Conservation (phyloP, 1,140 invertebrate genomes). For the Homarus americanus region DNA sequence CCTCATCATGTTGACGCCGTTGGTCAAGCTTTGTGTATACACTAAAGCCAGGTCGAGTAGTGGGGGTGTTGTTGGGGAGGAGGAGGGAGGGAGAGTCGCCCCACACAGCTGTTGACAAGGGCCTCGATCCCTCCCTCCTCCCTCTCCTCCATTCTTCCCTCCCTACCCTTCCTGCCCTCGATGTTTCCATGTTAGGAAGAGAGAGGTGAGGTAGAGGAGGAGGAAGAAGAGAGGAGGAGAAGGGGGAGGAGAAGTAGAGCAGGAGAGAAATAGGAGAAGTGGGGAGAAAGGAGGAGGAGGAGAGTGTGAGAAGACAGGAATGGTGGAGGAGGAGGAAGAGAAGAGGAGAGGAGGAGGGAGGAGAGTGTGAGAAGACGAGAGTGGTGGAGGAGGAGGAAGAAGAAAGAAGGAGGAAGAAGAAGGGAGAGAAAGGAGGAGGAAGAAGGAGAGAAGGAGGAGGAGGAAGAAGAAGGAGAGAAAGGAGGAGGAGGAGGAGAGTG, state of each 20-base stretch:
- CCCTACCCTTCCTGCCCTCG: no score
- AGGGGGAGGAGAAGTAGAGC: background rate
- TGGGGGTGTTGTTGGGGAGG: no score
- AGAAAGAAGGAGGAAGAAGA: background rate
- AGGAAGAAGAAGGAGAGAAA: background rate
- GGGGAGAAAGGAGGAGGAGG: background rate
- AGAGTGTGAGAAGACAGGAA: no score
- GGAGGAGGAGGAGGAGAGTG: background rate
- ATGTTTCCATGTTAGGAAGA: no score
- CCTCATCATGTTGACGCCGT: no score
- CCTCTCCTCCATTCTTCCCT: no score
- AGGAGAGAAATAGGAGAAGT: background rate
- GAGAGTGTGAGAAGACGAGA: background rate
- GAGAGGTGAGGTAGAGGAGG: background rate
- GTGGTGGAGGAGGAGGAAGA: background rate
- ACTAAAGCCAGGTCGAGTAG: no score
- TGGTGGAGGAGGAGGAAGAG: background rate
- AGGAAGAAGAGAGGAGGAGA: background rate
- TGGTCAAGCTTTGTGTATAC: no score
- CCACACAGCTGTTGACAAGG: no score
- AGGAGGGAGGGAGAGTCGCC: background rate
- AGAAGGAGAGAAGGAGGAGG: background rate
- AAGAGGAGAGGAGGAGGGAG: background rate
- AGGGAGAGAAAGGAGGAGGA: background rate
- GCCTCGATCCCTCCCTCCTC: no score